Evolutionary conservation across 2,888 invertebrate genomes (phyloP).

Genomic region (Scelioninae gen. 1): DNA sequence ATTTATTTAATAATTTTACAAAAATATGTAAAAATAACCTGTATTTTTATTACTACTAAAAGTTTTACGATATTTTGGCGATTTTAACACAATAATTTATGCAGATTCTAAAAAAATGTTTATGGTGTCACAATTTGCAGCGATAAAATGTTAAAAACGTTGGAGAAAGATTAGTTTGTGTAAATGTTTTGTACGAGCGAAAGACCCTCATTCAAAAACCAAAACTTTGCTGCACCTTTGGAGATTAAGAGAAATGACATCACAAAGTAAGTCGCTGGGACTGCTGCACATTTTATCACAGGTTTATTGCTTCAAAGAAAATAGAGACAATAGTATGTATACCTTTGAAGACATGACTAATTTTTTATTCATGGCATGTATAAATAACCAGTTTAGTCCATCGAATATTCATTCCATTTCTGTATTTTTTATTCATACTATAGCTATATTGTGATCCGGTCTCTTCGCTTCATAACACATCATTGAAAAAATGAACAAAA

Average conservation of each 20-base stretch:
- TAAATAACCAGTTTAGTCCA: slow-evolving; percentile 37
- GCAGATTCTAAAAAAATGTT: too few species aligned
- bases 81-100: too few species aligned
- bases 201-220: slow-evolving; percentile 7
- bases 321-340: slow-evolving; percentile 26
- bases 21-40: too few species aligned
- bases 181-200: neutral
- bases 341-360: slow-evolving; percentile 31
- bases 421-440: slow-evolving; percentile 38
- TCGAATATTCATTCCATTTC: slow-evolving; percentile 47
- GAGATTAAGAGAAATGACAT: slow-evolving; percentile 15
- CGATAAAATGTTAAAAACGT: neutral
- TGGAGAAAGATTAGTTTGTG: neutral
- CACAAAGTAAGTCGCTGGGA: slow-evolving; percentile 2
- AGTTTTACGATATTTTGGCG: too few species aligned
- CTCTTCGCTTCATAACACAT: slow-evolving; percentile 5
- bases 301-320: slow-evolving; percentile 18
- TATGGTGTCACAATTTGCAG: too few species aligned
- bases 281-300: slow-evolving; percentile 27
- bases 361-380: slow-evolving; percentile 47
- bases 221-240: slow-evolving; percentile 9
- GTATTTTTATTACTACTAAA: too few species aligned
- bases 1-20: too few species aligned
- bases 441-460: slow-evolving; percentile 9
- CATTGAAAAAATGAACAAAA: neutral